Conservation (phyloP, 2,888 invertebrate genomes). For the Polyploca ridens region DNA sequence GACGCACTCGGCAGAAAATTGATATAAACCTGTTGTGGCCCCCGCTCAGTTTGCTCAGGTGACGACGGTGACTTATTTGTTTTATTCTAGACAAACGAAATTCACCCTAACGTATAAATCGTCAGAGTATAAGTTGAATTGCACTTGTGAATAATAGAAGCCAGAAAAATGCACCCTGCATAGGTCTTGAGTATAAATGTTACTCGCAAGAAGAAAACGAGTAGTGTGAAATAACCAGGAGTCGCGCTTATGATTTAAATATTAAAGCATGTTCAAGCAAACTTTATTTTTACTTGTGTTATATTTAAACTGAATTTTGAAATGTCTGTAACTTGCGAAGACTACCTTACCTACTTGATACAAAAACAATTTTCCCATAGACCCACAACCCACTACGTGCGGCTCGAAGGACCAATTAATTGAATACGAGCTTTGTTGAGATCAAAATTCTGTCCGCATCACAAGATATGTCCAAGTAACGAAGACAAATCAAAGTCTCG, state of each 20-base stretch:
- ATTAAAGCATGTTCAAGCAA: constrained; percentile 46
- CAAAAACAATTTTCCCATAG: constrained; percentile 11
- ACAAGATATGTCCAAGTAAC: constrained; percentile 69
- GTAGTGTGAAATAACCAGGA: constrained; percentile 58
- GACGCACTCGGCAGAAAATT: constrained; percentile 81
- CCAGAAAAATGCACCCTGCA: constrained; percentile 71
- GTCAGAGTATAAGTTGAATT: constrained; percentile 45
- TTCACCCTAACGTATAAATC: constrained; percentile 37
- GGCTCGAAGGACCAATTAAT: constrained; percentile 44
- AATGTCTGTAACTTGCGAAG: background rate
- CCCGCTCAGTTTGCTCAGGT: constrained; percentile 71
- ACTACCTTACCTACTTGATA: background rate
- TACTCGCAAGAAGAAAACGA: constrained; percentile 64
- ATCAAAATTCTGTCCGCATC: constrained; percentile 61
- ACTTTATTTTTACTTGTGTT: background rate
- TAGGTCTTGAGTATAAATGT: constrained; percentile 69
- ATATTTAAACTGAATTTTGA: background rate
- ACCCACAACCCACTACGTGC: constrained; percentile 6
- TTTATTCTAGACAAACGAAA: constrained; percentile 42
- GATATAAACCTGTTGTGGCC: constrained; percentile 80
- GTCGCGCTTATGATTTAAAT: constrained; percentile 56
- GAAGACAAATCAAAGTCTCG: constrained; percentile 80
- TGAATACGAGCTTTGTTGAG: constrained; percentile 39
- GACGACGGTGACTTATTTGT: constrained; percentile 72
- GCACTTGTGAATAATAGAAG: constrained; percentile 49